phyloP scores from a whole-genome alignment of 2,113 vertebrate species.

The Eulacestoma nigropectus region DNA sequence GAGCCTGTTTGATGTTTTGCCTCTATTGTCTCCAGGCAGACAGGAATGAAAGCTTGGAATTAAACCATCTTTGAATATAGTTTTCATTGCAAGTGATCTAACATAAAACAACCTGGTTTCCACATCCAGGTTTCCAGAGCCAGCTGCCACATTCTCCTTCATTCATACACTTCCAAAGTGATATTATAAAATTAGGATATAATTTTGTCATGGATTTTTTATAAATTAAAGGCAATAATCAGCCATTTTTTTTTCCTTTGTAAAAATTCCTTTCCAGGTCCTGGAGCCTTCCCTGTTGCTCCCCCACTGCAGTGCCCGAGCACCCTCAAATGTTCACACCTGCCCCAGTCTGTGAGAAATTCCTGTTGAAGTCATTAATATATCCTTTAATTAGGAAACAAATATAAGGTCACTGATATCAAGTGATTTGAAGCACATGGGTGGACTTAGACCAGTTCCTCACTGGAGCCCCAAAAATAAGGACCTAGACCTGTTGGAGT shows the following conservation, averaged over 20 bases:
- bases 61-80: not conserved
- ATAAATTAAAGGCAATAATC: not conserved
- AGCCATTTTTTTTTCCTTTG: not conserved
- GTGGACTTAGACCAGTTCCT: not conserved
- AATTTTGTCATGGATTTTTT: not conserved
- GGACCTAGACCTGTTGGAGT: too few relatives aligned
- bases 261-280: not conserved
- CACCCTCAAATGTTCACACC: not conserved
- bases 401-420: not conserved
- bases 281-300: not conserved
- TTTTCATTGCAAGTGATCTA: conserved; percentile 10
- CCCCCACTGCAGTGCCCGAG: not conserved
- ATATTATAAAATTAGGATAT: not conserved
- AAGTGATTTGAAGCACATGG: not conserved
- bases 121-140: not conserved
- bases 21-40: conserved; percentile 57
- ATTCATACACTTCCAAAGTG: not conserved
- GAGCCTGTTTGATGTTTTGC: conserved; percentile 60
- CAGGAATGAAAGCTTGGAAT: conserved; percentile 53
- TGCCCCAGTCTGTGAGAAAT: not conserved
- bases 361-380: not conserved
- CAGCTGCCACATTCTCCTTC: not conserved
- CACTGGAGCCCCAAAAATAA: not conserved
- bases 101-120: not conserved
- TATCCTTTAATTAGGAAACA: not conserved